These are phyloP conservation scores for Odontamblyopus lacepedii DNA, from an alignment of 2,797 vertebrate genomes.

Conservation along the genomic window DNA sequence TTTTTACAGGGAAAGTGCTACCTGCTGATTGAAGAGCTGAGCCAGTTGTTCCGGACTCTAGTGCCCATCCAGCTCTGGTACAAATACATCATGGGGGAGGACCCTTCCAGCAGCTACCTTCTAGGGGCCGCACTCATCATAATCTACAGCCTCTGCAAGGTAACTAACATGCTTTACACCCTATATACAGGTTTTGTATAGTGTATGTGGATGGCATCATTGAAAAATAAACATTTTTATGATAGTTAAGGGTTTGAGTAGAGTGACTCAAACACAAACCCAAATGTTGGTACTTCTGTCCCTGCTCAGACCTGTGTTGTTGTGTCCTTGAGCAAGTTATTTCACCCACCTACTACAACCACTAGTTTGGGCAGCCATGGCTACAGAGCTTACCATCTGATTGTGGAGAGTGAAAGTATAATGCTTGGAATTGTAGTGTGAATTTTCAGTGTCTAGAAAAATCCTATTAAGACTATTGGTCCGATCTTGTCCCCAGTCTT, in stretches of 20 bases:
- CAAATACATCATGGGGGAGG: slow-evolving; percentile 97
- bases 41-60: slow-evolving; percentile 94
- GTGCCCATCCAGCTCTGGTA: slow-evolving; percentile 99
- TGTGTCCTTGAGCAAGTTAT: background rate
- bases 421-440: too few relatives aligned
- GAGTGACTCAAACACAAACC: too few relatives aligned
- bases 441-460: too few relatives aligned
- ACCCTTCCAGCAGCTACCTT: slow-evolving; percentile 92
- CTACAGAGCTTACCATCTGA: too few relatives aligned
- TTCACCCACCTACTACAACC: too few relatives aligned
- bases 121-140: slow-evolving; percentile 92
- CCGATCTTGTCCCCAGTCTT: too few relatives aligned
- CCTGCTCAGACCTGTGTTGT: background rate
- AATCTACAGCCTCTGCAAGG: slow-evolving; percentile 97
- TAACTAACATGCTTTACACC: slow-evolving; percentile 40
- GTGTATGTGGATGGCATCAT: background rate
- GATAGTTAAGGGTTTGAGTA: too few relatives aligned
- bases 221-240: background rate
- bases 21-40: slow-evolving; percentile 95
- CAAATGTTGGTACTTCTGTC: too few relatives aligned
- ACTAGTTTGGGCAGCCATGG: too few relatives aligned
- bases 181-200: too few relatives aligned
- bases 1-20: slow-evolving; percentile 91
- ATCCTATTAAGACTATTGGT: too few relatives aligned
- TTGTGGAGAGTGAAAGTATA: too few relatives aligned